Conservation (phyloP, 1,140 invertebrate species). For the Drosophila miranda region DNA sequence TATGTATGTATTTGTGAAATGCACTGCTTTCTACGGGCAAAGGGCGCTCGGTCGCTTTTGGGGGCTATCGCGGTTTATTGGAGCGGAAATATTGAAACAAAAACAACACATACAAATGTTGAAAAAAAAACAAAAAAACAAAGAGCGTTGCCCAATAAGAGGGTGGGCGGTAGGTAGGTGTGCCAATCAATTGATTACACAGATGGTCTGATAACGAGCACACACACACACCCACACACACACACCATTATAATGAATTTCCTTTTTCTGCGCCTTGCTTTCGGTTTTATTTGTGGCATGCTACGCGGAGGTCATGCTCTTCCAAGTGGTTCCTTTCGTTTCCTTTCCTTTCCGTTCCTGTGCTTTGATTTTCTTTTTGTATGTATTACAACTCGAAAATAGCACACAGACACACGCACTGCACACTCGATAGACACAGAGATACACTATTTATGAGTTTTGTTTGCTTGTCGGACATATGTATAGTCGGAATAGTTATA, state of each 20-base stretch:
- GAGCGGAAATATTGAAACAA: conserved; percentile 47
- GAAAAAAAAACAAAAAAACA: not conserved
- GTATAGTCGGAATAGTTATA: not conserved
- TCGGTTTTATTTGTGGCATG: conserved; percentile 41
- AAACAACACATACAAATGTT: not conserved
- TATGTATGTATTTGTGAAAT: too few relatives aligned
- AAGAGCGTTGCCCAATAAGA: conserved; percentile 25
- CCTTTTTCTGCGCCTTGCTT: conserved; percentile 29
- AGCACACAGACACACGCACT: conserved; percentile 32
- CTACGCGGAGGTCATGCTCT: conserved; percentile 18
- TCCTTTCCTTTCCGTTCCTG: not conserved
- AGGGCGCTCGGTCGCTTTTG: not conserved
- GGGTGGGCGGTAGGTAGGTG: not conserved
- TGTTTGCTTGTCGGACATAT: conserved; percentile 18
- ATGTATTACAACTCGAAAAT: conserved; percentile 54
- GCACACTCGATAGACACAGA: not conserved
- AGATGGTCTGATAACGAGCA: conserved; percentile 35
- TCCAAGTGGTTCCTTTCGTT: conserved; percentile 1
- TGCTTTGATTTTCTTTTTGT: not conserved
- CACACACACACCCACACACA: conserved; percentile 9
- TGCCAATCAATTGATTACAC: conserved; percentile 4
- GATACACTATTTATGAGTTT: conserved; percentile 35
- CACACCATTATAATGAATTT: conserved; percentile 50
- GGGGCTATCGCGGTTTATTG: conserved; percentile 10
- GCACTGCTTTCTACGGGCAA: not conserved